phyloP scores from a whole-genome alignment of 2,888 invertebrate species.

The Apocheima hispidaria region DNA sequence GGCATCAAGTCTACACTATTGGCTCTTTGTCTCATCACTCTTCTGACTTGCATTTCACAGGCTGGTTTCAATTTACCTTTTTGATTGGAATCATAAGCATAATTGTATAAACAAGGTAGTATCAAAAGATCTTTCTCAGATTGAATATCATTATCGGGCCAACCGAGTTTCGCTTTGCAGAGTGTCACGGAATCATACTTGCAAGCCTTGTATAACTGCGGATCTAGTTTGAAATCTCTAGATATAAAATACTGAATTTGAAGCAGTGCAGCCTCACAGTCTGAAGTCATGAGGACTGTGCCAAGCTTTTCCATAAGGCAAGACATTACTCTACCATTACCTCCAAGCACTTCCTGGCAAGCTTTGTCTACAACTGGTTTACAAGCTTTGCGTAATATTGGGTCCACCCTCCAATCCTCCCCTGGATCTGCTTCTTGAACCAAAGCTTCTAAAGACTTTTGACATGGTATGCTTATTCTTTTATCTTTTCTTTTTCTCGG shows the following conservation, averaged over 20 bases:
- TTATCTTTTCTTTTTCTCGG: slow-evolving; percentile 87
- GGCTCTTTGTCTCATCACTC: slow-evolving; percentile 97
- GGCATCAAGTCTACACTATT: slow-evolving; percentile 97
- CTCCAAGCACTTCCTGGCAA: slow-evolving; percentile 90
- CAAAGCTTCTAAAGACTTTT: slow-evolving; percentile 92
- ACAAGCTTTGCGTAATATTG: slow-evolving; percentile 94
- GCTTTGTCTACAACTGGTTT: slow-evolving; percentile 92
- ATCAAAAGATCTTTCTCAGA: slow-evolving; percentile 94
- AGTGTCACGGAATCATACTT: slow-evolving; percentile 93
- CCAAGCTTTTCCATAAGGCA: slow-evolving; percentile 97
- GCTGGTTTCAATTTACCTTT: slow-evolving; percentile 84
- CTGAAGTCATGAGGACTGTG: slow-evolving; percentile 92
- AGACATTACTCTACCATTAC: slow-evolving; percentile 94
- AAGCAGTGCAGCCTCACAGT: slow-evolving; percentile 96
- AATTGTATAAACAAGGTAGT: slow-evolving; percentile 95
- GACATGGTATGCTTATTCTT: slow-evolving; percentile 89
- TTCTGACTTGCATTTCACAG: slow-evolving; percentile 92
- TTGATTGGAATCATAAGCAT: slow-evolving; percentile 86
- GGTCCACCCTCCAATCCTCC: slow-evolving; percentile 98
- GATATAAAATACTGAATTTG: slow-evolving; percentile 99
- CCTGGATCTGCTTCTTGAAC: slow-evolving; percentile 96
- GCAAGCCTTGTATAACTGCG: slow-evolving; percentile 95
- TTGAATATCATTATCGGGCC: slow-evolving; percentile 90
- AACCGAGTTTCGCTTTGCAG: slow-evolving; percentile 92
- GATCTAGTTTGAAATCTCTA: slow-evolving; percentile 97